Evolutionary conservation across 2,888 invertebrate species (phyloP).

Genomic region (Romanomermis culicivorax): DNA sequence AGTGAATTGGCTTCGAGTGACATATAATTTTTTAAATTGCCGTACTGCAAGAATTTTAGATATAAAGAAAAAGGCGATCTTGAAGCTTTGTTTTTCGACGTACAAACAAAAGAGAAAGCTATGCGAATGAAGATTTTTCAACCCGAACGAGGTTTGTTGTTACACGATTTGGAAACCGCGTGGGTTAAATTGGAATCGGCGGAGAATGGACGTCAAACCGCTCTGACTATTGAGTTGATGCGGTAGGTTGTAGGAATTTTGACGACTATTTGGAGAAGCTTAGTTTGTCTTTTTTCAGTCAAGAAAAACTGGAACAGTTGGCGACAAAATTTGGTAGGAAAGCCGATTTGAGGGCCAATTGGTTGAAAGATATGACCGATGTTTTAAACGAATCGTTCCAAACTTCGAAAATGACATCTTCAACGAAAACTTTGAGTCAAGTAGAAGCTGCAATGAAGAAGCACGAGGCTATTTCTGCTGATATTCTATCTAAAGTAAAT

Average conservation of each 20-base stretch:
- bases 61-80: constrained; percentile 91
- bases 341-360: constrained; percentile 62
- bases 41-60: constrained; percentile 32
- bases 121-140: constrained; percentile 38
- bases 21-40: neutral
- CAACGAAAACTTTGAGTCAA: constrained; percentile 57
- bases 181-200: constrained; percentile 80
- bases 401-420: too few relatives aligned
- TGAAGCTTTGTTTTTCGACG: constrained; percentile 82
- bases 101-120: constrained; percentile 86
- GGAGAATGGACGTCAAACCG: constrained; percentile 78
- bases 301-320: constrained; percentile 75
- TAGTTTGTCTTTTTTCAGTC: constrained; percentile 32
- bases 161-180: constrained; percentile 80
- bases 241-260: constrained; percentile 34
- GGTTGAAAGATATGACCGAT: constrained; percentile 89
- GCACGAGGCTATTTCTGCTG: constrained; percentile 90
- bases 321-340: constrained; percentile 89
- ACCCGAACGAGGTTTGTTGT: constrained; percentile 50
- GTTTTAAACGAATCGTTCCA: constrained; percentile 40
- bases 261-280: too few relatives aligned
- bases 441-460: constrained; percentile 94
- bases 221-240: constrained; percentile 64
- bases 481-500: constrained; percentile 59
- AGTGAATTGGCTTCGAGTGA: constrained; percentile 35